These are phyloP conservation scores for Meleagris gallopavo DNA, from an alignment of 2,113 vertebrate species.

Conservation along the genomic window DNA sequence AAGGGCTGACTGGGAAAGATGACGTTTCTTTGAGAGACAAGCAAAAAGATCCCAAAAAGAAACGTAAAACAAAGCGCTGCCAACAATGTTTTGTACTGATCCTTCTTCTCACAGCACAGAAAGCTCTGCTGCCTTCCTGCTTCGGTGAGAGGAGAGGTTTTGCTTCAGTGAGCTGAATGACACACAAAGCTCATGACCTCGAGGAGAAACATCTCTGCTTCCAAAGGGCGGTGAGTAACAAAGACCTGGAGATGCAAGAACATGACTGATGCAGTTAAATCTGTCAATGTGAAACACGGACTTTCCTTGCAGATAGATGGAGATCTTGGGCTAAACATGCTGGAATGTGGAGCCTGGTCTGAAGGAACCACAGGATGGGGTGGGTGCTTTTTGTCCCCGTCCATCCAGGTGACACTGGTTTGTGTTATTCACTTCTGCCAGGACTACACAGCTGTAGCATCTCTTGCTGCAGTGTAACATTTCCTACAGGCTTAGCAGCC, in stretches of 20 bases:
- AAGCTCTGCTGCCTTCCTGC: background rate
- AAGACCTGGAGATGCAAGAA: background rate
- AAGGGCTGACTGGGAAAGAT: background rate
- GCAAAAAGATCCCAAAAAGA: background rate
- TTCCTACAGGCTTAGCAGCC: too few relatives aligned
- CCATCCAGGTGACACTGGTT: too few relatives aligned
- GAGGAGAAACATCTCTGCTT: background rate
- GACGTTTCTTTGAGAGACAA: background rate
- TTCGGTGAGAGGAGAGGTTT: background rate
- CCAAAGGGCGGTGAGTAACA: constrained; percentile 6
- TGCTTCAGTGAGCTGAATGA: background rate
- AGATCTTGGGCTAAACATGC: background rate
- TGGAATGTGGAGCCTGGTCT: too few relatives aligned
- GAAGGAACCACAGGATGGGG: too few relatives aligned
- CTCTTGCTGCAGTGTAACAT: too few relatives aligned
- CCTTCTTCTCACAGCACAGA: background rate
- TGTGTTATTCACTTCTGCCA: too few relatives aligned
- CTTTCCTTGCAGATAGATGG: background rate
- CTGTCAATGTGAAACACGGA: background rate
- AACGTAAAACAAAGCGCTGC: accelerated
- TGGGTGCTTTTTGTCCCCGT: too few relatives aligned
- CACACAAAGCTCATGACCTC: background rate
- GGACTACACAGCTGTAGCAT: too few relatives aligned
- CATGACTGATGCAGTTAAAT: background rate
- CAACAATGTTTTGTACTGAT: background rate